Conservation (phyloP, 2,113 vertebrate species). For the Anoplopoma fimbria region DNA sequence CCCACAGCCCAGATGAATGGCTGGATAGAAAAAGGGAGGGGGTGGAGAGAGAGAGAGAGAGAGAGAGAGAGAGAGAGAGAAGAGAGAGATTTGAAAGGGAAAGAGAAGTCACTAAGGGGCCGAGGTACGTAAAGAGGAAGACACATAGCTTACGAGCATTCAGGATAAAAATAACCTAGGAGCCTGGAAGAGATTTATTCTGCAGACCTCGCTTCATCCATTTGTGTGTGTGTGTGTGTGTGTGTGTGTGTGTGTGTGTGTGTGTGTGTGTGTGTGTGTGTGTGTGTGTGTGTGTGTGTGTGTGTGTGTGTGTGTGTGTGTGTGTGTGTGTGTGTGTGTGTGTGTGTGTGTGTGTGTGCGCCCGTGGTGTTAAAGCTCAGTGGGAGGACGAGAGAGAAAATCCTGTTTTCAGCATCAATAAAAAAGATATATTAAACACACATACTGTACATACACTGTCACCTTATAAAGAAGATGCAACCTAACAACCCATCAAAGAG, state of each 20-base stretch:
- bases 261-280: background rate
- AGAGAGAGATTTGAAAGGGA: slow-evolving; percentile 45
- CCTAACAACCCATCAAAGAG: slow-evolving; percentile 22
- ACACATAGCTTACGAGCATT: slow-evolving; percentile 55
- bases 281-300: slow-evolving; percentile 23
- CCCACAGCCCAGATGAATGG: slow-evolving; percentile 57
- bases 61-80: slow-evolving; percentile 8
- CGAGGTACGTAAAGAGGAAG: slow-evolving; percentile 48
- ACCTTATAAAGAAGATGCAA: background rate
- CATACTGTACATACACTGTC: background rate
- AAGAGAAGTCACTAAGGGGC: slow-evolving; percentile 56
- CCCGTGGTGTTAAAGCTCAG: slow-evolving; percentile 35
- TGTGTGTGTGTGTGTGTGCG: slow-evolving; percentile 9
- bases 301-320: slow-evolving; percentile 2
- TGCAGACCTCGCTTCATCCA: slow-evolving; percentile 40
- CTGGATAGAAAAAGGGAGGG: slow-evolving; percentile 26
- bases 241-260: background rate
- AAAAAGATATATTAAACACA: slow-evolving; percentile 38
- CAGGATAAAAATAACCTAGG: slow-evolving; percentile 73
- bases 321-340: background rate
- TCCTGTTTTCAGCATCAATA: slow-evolving; percentile 36
- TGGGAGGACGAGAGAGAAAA: slow-evolving; percentile 19
- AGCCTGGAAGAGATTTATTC: slow-evolving; percentile 47
- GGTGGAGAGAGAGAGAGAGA: slow-evolving; percentile 1
- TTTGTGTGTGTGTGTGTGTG: slow-evolving; percentile 27